phyloP scores from a whole-genome alignment of 2,888 invertebrate genomes.

The Orchesellides sinensis region DNA sequence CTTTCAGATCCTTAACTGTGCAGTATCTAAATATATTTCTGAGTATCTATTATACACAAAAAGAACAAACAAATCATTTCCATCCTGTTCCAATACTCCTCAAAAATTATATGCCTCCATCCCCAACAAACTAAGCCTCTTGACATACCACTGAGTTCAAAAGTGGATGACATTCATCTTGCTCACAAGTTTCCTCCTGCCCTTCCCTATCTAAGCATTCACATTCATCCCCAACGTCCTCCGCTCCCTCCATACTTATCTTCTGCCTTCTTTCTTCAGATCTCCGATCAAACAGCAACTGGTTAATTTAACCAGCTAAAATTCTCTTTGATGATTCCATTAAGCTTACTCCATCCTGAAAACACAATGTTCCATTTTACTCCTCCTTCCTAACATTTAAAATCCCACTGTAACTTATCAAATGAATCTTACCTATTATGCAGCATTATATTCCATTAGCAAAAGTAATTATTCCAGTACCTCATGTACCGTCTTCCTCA shows the following conservation, averaged over 20 bases:
- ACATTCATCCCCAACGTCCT: conserved; percentile 9
- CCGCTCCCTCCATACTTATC: no score
- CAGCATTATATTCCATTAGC: no score
- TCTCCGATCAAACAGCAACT: no score
- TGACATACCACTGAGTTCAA: conserved; percentile 54
- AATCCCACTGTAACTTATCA: no score
- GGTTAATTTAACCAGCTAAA: no score
- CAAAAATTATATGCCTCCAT: not conserved
- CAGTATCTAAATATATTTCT: conserved; percentile 65
- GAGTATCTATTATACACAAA: conserved; percentile 51
- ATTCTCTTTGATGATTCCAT: no score
- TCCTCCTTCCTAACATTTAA: no score
- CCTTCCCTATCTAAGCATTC: conserved; percentile 12
- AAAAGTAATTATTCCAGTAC: no score
- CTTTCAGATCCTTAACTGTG: conserved; percentile 59
- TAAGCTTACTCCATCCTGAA: not conserved
- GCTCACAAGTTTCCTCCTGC: not conserved
- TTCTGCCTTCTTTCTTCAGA: no score
- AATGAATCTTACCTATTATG: no score
- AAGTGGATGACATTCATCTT: conserved; percentile 53
- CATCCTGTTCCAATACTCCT: not conserved
- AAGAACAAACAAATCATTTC: not conserved
- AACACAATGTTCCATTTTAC: no score
- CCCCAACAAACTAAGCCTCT: not conserved
- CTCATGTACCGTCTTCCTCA: no score